Percentiles rank a stretch among this genome's conserved stretches.
These are phyloP conservation scores for Acanthis flammea DNA, from an alignment of 2,797 vertebrate genomes.

Conservation along the genomic window DNA sequence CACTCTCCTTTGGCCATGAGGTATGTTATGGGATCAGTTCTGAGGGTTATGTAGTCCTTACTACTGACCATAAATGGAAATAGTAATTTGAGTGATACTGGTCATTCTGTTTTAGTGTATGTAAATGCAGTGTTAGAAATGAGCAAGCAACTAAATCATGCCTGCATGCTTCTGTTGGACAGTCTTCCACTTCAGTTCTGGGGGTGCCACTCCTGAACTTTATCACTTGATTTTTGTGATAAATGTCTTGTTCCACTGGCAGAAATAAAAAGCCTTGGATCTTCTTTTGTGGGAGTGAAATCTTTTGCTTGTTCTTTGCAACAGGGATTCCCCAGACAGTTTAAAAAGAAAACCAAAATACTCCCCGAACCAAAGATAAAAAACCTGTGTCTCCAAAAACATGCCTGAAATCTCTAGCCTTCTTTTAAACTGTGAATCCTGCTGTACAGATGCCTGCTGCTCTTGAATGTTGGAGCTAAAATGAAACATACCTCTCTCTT, in stretches of 20 bases:
- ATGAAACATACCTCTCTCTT: not conserved
- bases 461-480: not conserved
- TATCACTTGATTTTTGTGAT: not conserved
- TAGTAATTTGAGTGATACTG: not conserved
- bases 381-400: not conserved
- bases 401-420: not conserved
- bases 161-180: fast-evolving
- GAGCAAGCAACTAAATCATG: not conserved
- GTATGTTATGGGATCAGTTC: not conserved
- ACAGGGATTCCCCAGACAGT: not conserved
- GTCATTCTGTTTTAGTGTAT: not conserved
- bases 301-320: not conserved
- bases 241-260: not conserved
- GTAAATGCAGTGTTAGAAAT: not conserved
- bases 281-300: not conserved
- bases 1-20: slow-evolving; percentile 8
- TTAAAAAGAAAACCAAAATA: not conserved
- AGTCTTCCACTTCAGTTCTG: not conserved
- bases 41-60: not conserved
- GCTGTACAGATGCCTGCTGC: not conserved
- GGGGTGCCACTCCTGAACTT: not conserved
- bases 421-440: not conserved
- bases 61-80: not conserved
- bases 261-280: not conserved
- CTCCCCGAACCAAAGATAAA: fast-evolving